phyloP scores from a whole-genome alignment of 23 tunicate genomes.

The Ciona savignyi region DNA sequence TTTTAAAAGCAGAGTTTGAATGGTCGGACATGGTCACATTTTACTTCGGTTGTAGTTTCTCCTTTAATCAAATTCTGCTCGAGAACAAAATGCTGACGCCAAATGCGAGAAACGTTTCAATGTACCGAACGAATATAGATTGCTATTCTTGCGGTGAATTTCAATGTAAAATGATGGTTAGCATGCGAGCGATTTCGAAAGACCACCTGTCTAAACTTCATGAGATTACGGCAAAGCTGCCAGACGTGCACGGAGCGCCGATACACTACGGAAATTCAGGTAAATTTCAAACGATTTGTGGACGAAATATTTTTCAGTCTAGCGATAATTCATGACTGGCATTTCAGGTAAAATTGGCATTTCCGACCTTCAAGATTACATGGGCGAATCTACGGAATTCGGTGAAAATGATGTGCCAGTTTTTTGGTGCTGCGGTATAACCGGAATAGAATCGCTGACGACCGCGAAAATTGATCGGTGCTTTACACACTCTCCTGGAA shows the following conservation, averaged over 20 bases:
- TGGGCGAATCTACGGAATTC: too few relatives aligned
- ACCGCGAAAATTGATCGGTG: constrained; percentile 39
- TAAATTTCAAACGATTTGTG: too few relatives aligned
- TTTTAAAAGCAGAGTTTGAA: constrained; percentile 2
- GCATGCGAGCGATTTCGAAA: constrained; percentile 55
- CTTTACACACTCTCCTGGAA: constrained; percentile 67
- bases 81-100: constrained; percentile 22
- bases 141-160: constrained; percentile 47
- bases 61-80: constrained; percentile 59
- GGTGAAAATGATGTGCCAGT: too few relatives aligned
- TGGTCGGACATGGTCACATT: constrained; percentile 12
- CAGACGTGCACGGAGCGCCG: constrained; percentile 88
- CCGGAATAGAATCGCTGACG: constrained; percentile 46
- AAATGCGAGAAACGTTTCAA: constrained; percentile 20
- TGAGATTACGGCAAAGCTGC: constrained; percentile 21
- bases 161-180: constrained; percentile 58
- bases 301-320: too few relatives aligned
- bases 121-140: constrained; percentile 47
- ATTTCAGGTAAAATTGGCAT: too few relatives aligned
- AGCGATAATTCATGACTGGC: too few relatives aligned
- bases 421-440: too few relatives aligned
- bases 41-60: constrained; percentile 91
- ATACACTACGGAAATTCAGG: constrained; percentile 78
- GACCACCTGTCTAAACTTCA: constrained; percentile 31
- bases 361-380: too few relatives aligned